Evolutionary conservation across 2,113 vertebrate species (phyloP), one percentile per base, ranked within the genome.

Genomic region (Cyanistes caeruleus): DNA sequence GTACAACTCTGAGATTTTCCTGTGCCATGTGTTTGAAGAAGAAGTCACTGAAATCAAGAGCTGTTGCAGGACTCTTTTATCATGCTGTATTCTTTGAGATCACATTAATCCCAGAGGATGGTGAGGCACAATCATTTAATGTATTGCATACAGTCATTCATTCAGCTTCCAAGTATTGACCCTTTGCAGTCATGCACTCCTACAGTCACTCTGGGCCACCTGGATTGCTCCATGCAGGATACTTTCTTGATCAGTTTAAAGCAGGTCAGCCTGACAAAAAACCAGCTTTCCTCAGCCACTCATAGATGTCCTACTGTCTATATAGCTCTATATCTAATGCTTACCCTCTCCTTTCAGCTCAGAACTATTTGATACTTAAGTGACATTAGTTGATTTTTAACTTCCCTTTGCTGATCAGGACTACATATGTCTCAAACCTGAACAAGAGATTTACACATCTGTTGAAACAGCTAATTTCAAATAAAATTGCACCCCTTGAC

Each of bases 381-480:
- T 90, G 35, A 74, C 46, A 65, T 64, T 24, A 64, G 16, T 30
- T 74, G 55, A 31, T 64, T 93, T 96, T 93, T 67, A 74, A 73
- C 28, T 91, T 95, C 59, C 16, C 25, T 78, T 19, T 33, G 41
- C 43, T 79, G 31, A 84, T 80, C 39, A 87, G 72, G 44, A 79
- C 75, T 93, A 30, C 5, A 9, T 73, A 55, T 3, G 3, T 75
- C 69, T 82, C 58, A 64, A 55, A 87, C 1, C 1, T 37, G 80
- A 88, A 88, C 68, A 77, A 55, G 51, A 76, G n/a, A 77, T 74
- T 74, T 49, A 90, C 35, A 74, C 4, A 21, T 67, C 55, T 56
- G 55, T 64, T 70, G 68, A 94, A 94, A 84, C 33, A 74, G 44
- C 51, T 94, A 58, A 77, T 92, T 75, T 41, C 33, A 93, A 93